Evolutionary conservation across 2,113 vertebrate genomes (phyloP).

Genomic region (Glaucomys volans): DNA sequence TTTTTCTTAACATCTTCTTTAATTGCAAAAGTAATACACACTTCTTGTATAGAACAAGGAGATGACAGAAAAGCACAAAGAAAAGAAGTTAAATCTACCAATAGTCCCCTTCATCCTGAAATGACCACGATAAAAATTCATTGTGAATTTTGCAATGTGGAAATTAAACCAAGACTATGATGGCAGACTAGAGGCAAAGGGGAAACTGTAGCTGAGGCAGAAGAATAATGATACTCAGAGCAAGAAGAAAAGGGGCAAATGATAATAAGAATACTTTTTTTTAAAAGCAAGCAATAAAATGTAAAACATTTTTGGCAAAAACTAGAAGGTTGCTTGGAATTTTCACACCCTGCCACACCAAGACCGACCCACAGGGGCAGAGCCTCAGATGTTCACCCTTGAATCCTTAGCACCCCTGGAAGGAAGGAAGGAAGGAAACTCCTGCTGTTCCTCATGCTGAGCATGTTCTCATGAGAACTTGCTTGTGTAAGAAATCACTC

Average conservation of each 20-base stretch:
- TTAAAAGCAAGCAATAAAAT: neutral
- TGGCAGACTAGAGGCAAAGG: neutral
- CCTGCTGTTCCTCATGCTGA: neutral
- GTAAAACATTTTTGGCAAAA: conserved; percentile 13
- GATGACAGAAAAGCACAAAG: neutral
- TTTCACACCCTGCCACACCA: neutral
- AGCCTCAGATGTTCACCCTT: neutral
- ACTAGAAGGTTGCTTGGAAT: neutral
- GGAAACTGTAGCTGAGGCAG: neutral
- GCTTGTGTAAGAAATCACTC: neutral
- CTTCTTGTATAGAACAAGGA: neutral
- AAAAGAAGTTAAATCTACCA: conserved; percentile 11
- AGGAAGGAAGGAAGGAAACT: too few relatives aligned
- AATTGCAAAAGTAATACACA: neutral
- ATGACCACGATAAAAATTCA: neutral
- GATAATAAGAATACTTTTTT: neutral
- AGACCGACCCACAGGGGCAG: neutral
- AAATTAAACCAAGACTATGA: neutral
- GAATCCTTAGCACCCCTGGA: neutral
- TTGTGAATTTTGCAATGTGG: neutral
- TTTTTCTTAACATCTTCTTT: conserved; percentile 3
- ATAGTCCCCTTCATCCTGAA: neutral
- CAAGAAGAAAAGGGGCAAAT: neutral
- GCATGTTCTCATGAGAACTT: too few relatives aligned
- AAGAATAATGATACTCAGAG: neutral